These are phyloP conservation scores for Cephus spinipes DNA, from an alignment of 2,888 invertebrate species.

Conservation along the genomic window DNA sequence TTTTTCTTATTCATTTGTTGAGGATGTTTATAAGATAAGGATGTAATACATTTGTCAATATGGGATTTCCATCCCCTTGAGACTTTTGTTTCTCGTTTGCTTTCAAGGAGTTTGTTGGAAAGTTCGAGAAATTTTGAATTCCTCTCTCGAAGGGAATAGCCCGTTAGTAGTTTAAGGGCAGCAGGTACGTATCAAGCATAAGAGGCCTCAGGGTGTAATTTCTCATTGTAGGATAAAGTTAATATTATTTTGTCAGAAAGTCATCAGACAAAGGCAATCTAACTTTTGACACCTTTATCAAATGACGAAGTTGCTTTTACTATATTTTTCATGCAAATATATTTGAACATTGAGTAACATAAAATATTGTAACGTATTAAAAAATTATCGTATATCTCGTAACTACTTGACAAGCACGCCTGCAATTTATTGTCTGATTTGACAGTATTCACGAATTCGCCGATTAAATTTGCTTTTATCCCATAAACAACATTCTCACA, in stretches of 20 bases:
- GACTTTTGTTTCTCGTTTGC: neutral
- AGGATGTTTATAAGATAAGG: neutral
- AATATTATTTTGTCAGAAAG: constrained; percentile 1
- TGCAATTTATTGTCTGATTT: neutral
- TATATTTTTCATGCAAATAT: neutral
- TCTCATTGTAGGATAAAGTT: constrained; percentile 7
- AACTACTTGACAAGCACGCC: too few relatives aligned
- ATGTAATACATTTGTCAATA: neutral
- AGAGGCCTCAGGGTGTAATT: constrained; percentile 8
- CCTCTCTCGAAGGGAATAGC: neutral
- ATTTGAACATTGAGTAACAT: neutral
- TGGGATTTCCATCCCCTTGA: neutral
- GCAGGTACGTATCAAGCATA: neutral
- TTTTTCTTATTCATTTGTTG: neutral
- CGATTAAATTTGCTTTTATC: neutral
- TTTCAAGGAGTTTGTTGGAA: neutral
- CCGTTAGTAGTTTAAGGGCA: neutral
- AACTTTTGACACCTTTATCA: constrained; percentile 20
- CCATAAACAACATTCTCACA: neutral
- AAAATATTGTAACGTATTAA: neutral
- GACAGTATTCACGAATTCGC: neutral
- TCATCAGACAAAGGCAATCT: constrained; percentile 29
- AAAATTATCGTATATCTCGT: too few relatives aligned
- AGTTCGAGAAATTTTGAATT: neutral
- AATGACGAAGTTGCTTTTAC: neutral